Evolutionary conservation across 2,888 invertebrate species (phyloP), one percentile per base, ranked within the genome.

Genomic region (Nudaria mundana): DNA sequence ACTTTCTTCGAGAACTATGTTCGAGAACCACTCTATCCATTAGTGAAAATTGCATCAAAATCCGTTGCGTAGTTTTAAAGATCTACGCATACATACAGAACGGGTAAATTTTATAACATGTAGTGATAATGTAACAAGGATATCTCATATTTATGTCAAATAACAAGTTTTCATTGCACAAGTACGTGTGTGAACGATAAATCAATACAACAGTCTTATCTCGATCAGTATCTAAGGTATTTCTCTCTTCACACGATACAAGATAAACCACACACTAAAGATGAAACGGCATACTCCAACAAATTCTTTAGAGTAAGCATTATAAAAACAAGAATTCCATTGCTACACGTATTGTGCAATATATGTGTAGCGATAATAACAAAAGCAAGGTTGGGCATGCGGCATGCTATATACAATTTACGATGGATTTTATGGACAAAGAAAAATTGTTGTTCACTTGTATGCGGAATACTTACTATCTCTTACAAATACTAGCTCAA

Each of bases 361-460:
- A 14, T 35, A 49, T 40, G 32, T 35, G 42, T 44, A 49, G 49
- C 56, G 53, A 58, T 59, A 59, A 44, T 42, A 53, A 55, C 47
- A 53, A 54, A 55, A 45, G 50, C 57, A 60, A 61, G 60, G 60
- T 42, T 51, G 50, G 28, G 46, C 44, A 42, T 47, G 31, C n/a
- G n/a, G n/a, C n/a, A n/a, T n/a, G n/a, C n/a, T n/a, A n/a, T n/a
- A n/a, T n/a, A n/a, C n/a, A n/a, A n/a, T n/a, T 49, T 55, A 51
- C 52, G 51, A 46, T 43, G 48, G 51, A 55, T 52, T 56, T 48
- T 47, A 40, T 43, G 30, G 34, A 11, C 40, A 32, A 51, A 46
- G 42, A 52, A 38, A 29, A 41, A 36, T 48, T 44, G 44, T 40
- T 52, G n/a, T n/a, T n/a, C n/a, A n/a, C n/a, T n/a, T n/a, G n/a